Evolutionary conservation across 2,113 vertebrate genomes (phyloP).

Genomic region (Ailurus styani): DNA sequence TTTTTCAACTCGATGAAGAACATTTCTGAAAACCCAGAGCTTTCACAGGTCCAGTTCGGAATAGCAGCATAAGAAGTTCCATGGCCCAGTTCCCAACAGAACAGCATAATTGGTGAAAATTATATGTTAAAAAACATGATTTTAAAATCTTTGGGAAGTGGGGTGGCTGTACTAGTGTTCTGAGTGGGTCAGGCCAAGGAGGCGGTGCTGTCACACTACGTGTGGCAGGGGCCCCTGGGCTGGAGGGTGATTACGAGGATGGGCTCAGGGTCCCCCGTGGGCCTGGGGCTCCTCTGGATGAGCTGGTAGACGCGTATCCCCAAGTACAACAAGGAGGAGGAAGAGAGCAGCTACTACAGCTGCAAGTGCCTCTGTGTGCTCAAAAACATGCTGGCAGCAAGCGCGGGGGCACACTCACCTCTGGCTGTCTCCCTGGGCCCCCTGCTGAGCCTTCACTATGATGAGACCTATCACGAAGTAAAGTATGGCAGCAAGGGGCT

Average conservation of each 20-base stretch:
- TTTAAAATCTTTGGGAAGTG: background rate
- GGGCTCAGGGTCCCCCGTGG: too few relatives aligned
- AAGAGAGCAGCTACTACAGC: too few relatives aligned
- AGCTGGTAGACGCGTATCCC: too few relatives aligned
- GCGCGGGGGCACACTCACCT: conserved; percentile 89
- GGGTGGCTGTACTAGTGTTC: background rate
- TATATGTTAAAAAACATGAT: background rate
- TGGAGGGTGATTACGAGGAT: too few relatives aligned
- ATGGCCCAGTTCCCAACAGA: background rate
- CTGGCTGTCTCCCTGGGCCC: conserved; percentile 93
- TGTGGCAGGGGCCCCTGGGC: fast-evolving
- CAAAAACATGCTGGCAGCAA: conserved; percentile 92
- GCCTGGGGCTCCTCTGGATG: too few relatives aligned
- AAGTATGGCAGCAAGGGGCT: conserved; percentile 94
- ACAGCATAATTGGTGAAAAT: background rate
- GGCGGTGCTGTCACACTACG: background rate
- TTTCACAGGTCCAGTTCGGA: too few relatives aligned
- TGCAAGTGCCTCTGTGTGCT: too few relatives aligned
- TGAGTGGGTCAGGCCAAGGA: background rate
- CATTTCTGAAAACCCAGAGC: background rate
- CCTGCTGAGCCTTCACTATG: conserved; percentile 93
- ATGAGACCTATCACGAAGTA: conserved; percentile 94
- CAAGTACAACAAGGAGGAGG: too few relatives aligned
- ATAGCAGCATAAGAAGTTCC: background rate
- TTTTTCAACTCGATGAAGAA: background rate